These are phyloP conservation scores for Sinopyrophorus schimmeli DNA, from an alignment of 2,888 invertebrate species.

Conservation along the genomic window DNA sequence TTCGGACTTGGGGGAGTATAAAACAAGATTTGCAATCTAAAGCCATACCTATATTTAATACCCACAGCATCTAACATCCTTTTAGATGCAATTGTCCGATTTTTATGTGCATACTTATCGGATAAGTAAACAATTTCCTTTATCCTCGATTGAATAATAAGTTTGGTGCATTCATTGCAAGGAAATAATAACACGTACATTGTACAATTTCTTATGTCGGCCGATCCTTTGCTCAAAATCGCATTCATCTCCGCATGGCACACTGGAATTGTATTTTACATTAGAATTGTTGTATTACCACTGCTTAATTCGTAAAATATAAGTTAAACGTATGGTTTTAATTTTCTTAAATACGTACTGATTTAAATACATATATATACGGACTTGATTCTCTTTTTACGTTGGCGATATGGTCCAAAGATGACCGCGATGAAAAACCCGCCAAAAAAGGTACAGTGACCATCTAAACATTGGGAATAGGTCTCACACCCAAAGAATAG, in stretches of 20 bases:
- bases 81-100: constrained; percentile 73
- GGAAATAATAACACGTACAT: constrained; percentile 93
- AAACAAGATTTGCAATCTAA: neutral
- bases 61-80: constrained; percentile 79
- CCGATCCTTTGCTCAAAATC: constrained; percentile 85
- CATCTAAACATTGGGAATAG: too few species aligned
- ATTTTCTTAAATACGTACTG: too few species aligned
- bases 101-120: constrained; percentile 76
- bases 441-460: too few species aligned
- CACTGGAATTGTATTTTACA: constrained; percentile 63
- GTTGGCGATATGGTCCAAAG: too few species aligned
- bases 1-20: too few species aligned
- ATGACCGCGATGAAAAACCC: too few species aligned
- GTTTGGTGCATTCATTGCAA: constrained; percentile 97
- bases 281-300: too few species aligned
- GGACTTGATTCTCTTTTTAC: too few species aligned
- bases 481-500: too few species aligned
- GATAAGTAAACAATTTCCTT: constrained; percentile 77
- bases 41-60: constrained; percentile 67
- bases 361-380: too few species aligned
- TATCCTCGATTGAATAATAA: constrained; percentile 94
- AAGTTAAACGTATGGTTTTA: too few species aligned
- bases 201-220: constrained; percentile 75
- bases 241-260: constrained; percentile 99
- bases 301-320: too few species aligned